Percentiles rank a stretch among this genome's conserved stretches.
These are phyloP conservation scores for Scaptomyza graminum DNA, from an alignment of 1,140 invertebrate species.

Conservation along the genomic window DNA sequence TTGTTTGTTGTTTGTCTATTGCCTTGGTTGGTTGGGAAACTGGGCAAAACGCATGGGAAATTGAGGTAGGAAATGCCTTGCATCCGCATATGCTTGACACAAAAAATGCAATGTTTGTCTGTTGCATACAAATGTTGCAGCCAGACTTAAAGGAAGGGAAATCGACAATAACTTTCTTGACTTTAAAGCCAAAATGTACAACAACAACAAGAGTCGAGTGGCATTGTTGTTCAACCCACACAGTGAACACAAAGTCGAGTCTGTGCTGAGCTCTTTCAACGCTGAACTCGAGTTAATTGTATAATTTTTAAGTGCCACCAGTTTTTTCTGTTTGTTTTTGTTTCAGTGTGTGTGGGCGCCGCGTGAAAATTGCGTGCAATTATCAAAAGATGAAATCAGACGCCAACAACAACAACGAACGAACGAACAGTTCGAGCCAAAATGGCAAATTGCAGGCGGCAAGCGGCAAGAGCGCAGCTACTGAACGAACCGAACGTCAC, in stretches of 20 bases:
- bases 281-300: slow-evolving; percentile 28
- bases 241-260: slow-evolving; percentile 19
- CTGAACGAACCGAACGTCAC: slow-evolving; percentile 16
- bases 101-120: slow-evolving; percentile 60
- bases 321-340: not conserved
- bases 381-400: slow-evolving; percentile 75
- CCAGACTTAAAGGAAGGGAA: slow-evolving; percentile 35
- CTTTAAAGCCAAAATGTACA: slow-evolving; percentile 32
- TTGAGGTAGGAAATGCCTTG: slow-evolving; percentile 64
- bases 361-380: slow-evolving; percentile 76
- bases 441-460: slow-evolving; percentile 13
- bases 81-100: slow-evolving; percentile 75
- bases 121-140: slow-evolving; percentile 59
- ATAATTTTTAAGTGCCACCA: slow-evolving; percentile 40
- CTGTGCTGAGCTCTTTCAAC: slow-evolving; percentile 20
- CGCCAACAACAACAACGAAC: slow-evolving; percentile 27
- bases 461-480: slow-evolving; percentile 17
- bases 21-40: slow-evolving; percentile 49
- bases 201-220: slow-evolving; percentile 14
- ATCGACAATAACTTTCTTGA: slow-evolving; percentile 58
- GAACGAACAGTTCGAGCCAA: not conserved
- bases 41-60: slow-evolving; percentile 57
- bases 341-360: slow-evolving; percentile 41
- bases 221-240: slow-evolving; percentile 16
- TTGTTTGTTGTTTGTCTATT: slow-evolving; percentile 33